Evolutionary conservation across 2,797 vertebrate species (phyloP), one percentile per base, ranked within the genome.

Genomic region (Carapus acus): DNA sequence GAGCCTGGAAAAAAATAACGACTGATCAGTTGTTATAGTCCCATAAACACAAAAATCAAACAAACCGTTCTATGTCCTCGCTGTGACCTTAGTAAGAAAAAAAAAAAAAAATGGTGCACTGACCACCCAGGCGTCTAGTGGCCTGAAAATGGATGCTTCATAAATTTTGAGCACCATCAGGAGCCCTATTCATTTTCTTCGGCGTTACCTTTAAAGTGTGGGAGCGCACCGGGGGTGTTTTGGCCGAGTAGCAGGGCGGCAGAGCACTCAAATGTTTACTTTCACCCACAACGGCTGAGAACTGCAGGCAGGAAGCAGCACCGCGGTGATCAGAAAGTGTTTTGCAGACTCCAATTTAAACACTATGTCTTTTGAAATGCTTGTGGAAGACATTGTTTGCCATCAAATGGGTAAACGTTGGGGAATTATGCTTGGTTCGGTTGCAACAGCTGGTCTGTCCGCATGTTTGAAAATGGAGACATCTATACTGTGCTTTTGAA

Each of bases 111-210:
- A 19, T 23, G 42, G 22, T 15, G 20, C 42, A 23, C n/a, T 16
- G 21, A 43, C 20, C 42, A 24, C 27, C 27, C 13, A 31, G 34
- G 45, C 17, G 17, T 27, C 14, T 31, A 15, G 27, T 33, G 17
- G 27, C 44, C 14, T 19, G 17, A 34, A 34, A 47, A 31, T 20
- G 45, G 29, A 47, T 19, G 12, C 23, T 27, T 45, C n/a, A 27
- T 45, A 45, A 45, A 34, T 33, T 47, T 33, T 20, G 29, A 47
- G 42, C 20, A 8, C 42, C 42, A 23, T 43, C 42, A 43, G 42
- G 22, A 24, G n/a, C 15, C 18, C 44, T 47, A 33, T 18, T 47
- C 24, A 47, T 33, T 47, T 27, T 47, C 27, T 34, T 34, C 45
- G 20, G 27, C 34, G 45, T 47, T 31, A 47, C 45, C 29, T 19